Evolutionary conservation across 1,140 invertebrate genomes (phyloP), one percentile per base, ranked within the genome.

Genomic region (Caenorhabditis inopinata): DNA sequence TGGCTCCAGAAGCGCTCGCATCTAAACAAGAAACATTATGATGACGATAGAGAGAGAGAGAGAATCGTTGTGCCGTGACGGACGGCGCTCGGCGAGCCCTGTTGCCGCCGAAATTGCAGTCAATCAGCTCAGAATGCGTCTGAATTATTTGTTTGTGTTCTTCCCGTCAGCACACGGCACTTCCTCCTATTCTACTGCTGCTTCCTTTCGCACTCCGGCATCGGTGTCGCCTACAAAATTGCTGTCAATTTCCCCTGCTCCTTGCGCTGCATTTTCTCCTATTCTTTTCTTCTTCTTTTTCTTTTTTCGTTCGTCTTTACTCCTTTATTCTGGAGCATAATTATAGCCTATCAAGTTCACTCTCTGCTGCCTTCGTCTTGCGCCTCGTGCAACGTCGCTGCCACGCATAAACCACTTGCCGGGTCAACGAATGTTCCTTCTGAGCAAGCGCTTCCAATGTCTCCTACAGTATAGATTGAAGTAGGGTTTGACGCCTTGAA

Each of bases 231-330:
- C 73, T 75, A 47, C 73, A 48, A 47, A 46, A 47, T 75, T 46
- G 42, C 73, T 75, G 42, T 75, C 73, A 75, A 75, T 75, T 76
- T 51, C 45, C 53, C n/a, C n/a, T n/a, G n/a, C n/a, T n/a, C n/a
- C n/a, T n/a, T n/a, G n/a, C n/a, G n/a, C n/a, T n/a, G n/a, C n/a
- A n/a, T n/a, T n/a, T n/a, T n/a, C n/a, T n/a, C n/a, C n/a, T 35
- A 12, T 38, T 14, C 16, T 23, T 62, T 62, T 35, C 29, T 23
- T 21, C 74, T 16, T 25, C 32, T 29, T 18, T 45, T 48, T 76
- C 32, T 27, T 32, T 47, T 16, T 45, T 7, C 25, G 14, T 47
- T 11, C 29, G 11, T 76, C 25, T 18, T 27, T 9, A 45, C 23
- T 74, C 23, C 35, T 74, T 16, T 74, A 21, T 45, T 27, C 45